Percentiles rank a stretch among this genome's conserved stretches.
These are phyloP conservation scores for Dermatophagoides farinae DNA, from an alignment of 1,140 invertebrate species.

Conservation along the genomic window DNA sequence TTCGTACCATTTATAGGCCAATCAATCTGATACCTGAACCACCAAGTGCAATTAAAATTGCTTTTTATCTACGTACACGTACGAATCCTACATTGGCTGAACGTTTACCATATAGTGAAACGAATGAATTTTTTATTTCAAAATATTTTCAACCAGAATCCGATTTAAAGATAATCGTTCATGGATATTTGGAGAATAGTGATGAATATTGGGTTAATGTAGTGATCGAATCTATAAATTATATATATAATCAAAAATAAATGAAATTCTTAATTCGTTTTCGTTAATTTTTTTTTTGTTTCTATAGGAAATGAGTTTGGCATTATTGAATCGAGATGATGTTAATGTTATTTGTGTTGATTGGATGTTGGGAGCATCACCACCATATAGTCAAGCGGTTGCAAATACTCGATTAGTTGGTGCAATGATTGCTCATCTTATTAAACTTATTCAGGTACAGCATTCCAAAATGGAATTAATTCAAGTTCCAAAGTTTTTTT, in stretches of 20 bases:
- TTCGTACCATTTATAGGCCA: constrained; percentile 46
- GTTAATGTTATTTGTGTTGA: constrained; percentile 57
- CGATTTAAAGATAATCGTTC: constrained; percentile 50
- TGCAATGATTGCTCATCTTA: constrained; percentile 50
- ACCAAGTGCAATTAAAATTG: constrained; percentile 34
- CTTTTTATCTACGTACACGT: constrained; percentile 30
- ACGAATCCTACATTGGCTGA: constrained; percentile 25
- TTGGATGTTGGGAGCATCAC: constrained; percentile 59
- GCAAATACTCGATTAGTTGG: constrained; percentile 71
- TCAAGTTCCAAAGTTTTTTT: background rate
- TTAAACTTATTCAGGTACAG: constrained; percentile 31
- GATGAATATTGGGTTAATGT: constrained; percentile 49
- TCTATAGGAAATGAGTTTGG: constrained; percentile 35
- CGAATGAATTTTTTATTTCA: constrained; percentile 27
- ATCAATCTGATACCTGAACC: constrained; percentile 51
- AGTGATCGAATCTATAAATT: background rate
- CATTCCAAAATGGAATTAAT: background rate
- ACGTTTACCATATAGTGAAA: background rate
- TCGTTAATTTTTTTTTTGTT: constrained; percentile 22
- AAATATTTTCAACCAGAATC: constrained; percentile 25
- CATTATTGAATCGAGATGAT: constrained; percentile 41
- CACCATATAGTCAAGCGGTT: constrained; percentile 70
- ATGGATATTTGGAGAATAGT: constrained; percentile 64
- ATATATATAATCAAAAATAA: background rate
- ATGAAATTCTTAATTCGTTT: too few species aligned